These are phyloP conservation scores for Pecten maximus DNA, from an alignment of 2,888 invertebrate species.

Conservation along the genomic window DNA sequence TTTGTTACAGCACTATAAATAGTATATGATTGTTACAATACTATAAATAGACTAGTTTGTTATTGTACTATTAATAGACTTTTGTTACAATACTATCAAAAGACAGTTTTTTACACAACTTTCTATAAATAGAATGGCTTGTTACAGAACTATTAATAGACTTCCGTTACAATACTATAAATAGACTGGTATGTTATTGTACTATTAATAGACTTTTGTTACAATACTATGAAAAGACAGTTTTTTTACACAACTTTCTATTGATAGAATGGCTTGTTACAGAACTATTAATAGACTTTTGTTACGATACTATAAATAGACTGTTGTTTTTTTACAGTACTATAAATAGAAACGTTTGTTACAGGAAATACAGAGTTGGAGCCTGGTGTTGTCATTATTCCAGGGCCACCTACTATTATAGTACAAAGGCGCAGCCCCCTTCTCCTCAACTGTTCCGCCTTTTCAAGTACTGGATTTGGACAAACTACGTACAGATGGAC, in stretches of 20 bases:
- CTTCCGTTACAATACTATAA: conserved; percentile 8
- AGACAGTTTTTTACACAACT: no score
- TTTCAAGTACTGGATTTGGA: conserved; percentile 23
- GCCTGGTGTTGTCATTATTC: conserved; percentile 21
- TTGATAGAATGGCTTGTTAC: not conserved
- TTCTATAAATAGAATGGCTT: no score
- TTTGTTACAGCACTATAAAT: no score
- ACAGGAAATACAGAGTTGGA: conserved; percentile 36
- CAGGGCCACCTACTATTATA: not conserved
- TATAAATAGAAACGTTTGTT: not conserved
- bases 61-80: no score
- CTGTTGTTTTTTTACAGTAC: not conserved
- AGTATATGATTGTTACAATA: no score
- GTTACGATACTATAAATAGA: conserved; percentile 24
- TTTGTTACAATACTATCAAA: no score
- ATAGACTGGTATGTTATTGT: no score
- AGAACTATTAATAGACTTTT: not conserved
- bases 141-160: not conserved
- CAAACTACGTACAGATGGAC: conserved; percentile 37
- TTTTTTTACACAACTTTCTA: no score
- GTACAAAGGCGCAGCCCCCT: conserved; percentile 31
- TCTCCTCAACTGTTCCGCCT: conserved; percentile 42
- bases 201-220: no score
- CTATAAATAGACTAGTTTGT: no score
- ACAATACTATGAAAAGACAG: no score